A percentile compares a stretch with the other conserved stretches of the same genome.
Conservation (phyloP, 1,140 invertebrate genomes). For the Neuroterus valhalla region DNA sequence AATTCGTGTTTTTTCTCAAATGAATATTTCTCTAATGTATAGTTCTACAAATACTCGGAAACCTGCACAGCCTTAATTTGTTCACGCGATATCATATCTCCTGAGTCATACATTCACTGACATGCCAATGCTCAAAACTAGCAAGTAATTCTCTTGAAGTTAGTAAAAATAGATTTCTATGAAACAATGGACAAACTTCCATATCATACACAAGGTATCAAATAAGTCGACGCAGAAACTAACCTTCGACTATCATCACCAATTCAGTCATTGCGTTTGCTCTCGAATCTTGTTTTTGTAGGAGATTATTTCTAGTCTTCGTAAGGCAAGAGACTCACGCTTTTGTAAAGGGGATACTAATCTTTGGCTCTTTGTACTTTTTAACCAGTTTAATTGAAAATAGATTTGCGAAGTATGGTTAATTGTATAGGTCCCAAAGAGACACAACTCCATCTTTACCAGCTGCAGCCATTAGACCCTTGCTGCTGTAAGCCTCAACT, state of each 20-base stretch:
- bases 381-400: constrained; percentile 46
- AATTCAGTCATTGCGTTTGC: constrained; percentile 25
- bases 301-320: constrained; percentile 9
- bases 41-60: constrained; percentile 12
- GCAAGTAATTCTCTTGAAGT: constrained; percentile 9
- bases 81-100: background rate
- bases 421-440: constrained; percentile 85
- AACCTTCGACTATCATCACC: constrained; percentile 3
- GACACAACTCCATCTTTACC: constrained; percentile 83
- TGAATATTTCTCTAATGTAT: constrained; percentile 15
- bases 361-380: constrained; percentile 42
- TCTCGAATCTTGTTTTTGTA: constrained; percentile 8
- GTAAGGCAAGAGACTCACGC: constrained; percentile 23
- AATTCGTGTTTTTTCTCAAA: background rate
- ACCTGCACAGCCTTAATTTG: constrained; percentile 19
- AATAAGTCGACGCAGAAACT: background rate
- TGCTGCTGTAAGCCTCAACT: constrained; percentile 80
- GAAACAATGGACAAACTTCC: background rate
- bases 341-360: constrained; percentile 38
- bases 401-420: constrained; percentile 52
- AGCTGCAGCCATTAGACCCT: constrained; percentile 82
- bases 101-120: background rate
- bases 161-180: constrained; percentile 26
- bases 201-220: background rate
- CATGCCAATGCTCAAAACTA: constrained; percentile 7